phyloP scores from a whole-genome alignment of 2,113 vertebrate genomes.

The Corythaeola cristata region DNA sequence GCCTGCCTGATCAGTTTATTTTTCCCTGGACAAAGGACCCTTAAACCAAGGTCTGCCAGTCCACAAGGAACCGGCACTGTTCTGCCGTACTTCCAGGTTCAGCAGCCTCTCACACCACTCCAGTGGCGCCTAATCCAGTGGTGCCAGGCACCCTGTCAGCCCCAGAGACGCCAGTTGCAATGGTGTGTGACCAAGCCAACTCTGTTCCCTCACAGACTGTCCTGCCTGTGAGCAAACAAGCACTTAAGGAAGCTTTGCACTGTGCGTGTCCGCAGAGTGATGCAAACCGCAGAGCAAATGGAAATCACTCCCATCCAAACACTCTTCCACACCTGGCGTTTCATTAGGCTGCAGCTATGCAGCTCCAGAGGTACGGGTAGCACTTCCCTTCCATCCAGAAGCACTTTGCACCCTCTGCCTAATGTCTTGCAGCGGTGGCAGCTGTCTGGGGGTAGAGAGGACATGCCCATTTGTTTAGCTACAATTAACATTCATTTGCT shows the following conservation, averaged over 20 bases:
- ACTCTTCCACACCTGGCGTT: slow-evolving; percentile 35
- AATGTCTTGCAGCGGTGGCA: slow-evolving; percentile 59
- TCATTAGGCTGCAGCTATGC: not conserved
- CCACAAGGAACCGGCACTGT: not conserved
- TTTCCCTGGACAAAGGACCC: not conserved
- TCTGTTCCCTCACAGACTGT: not conserved
- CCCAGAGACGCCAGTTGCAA: not conserved
- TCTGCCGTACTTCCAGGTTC: not conserved
- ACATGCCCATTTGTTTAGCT: slow-evolving; percentile 68
- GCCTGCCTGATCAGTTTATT: not conserved
- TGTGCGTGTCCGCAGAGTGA: not conserved
- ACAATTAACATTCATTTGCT: slow-evolving; percentile 69
- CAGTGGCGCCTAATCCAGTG: not conserved
- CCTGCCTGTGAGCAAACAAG: not conserved
- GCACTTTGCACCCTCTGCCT: slow-evolving; percentile 49
- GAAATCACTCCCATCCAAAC: slow-evolving; percentile 23
- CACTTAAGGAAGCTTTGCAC: not conserved
- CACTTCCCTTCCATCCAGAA: slow-evolving; percentile 35
- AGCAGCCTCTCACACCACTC: not conserved
- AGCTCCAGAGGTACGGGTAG: slow-evolving; percentile 2
- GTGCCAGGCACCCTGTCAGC: not conserved
- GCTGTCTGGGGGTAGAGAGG: slow-evolving; percentile 61
- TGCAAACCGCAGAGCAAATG: slow-evolving; percentile 10
- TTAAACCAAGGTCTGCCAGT: not conserved
- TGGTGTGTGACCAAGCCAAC: not conserved